Evolutionary conservation across 2,113 vertebrate genomes (phyloP).

Genomic region (Arvicanthis niloticus): DNA sequence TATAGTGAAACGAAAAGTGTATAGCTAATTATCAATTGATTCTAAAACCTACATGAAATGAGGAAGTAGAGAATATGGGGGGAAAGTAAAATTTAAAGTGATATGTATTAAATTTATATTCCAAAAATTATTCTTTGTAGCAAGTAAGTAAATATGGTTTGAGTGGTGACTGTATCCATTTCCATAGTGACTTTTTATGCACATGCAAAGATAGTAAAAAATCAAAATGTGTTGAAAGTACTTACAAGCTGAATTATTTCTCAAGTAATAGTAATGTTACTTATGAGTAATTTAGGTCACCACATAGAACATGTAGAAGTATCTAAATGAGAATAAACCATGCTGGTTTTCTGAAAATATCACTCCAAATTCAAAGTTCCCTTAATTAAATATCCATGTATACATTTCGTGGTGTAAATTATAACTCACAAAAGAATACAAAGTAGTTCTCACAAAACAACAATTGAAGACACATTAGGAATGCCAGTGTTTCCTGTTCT

Average conservation of each 20-base stretch:
- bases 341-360: background rate
- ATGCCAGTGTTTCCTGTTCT: background rate
- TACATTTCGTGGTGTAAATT: background rate
- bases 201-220: background rate
- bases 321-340: background rate
- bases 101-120: background rate
- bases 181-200: background rate
- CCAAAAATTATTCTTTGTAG: background rate
- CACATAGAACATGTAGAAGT: background rate
- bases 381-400: background rate
- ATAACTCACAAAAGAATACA: background rate
- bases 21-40: background rate
- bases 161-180: background rate
- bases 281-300: background rate
- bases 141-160: background rate
- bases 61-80: background rate
- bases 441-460: background rate
- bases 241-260: background rate
- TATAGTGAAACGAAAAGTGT: background rate
- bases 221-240: background rate
- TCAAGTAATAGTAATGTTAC: background rate
- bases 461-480: background rate
- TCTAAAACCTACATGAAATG: background rate
- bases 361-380: background rate
- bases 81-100: background rate